Evolutionary conservation across 2,113 vertebrate species (phyloP).

Genomic region (Dromas ardeola): DNA sequence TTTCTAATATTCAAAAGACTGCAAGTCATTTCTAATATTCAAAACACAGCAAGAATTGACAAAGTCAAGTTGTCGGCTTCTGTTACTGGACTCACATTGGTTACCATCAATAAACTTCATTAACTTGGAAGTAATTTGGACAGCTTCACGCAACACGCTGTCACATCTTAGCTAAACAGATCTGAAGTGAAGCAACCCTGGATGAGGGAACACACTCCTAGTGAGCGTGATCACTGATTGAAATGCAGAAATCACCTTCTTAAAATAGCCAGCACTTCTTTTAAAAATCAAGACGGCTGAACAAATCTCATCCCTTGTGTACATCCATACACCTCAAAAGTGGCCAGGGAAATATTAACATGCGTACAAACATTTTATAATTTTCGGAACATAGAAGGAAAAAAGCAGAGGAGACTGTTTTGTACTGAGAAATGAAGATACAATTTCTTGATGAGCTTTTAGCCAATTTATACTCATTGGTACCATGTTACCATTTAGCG

Average conservation of each 20-base stretch:
- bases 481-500: neutral
- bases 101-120: neutral
- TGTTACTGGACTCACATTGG: accelerated
- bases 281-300: neutral
- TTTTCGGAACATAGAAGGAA: neutral
- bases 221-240: accelerated
- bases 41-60: neutral
- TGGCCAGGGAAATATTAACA: neutral
- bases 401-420: neutral
- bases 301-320: neutral
- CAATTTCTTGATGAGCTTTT: neutral
- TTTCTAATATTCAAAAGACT: neutral
- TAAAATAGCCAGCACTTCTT: neutral
- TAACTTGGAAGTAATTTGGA: neutral
- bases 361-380: neutral
- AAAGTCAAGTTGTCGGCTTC: neutral
- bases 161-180: neutral
- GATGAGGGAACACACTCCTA: neutral
- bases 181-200: neutral
- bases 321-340: neutral
- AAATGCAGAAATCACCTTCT: neutral
- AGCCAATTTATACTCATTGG: neutral
- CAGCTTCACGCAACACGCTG: neutral
- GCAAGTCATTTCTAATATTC: neutral
- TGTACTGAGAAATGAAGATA: neutral